Evolutionary conservation across 2,888 invertebrate species (phyloP).

Genomic region (Phalera bucephala): DNA sequence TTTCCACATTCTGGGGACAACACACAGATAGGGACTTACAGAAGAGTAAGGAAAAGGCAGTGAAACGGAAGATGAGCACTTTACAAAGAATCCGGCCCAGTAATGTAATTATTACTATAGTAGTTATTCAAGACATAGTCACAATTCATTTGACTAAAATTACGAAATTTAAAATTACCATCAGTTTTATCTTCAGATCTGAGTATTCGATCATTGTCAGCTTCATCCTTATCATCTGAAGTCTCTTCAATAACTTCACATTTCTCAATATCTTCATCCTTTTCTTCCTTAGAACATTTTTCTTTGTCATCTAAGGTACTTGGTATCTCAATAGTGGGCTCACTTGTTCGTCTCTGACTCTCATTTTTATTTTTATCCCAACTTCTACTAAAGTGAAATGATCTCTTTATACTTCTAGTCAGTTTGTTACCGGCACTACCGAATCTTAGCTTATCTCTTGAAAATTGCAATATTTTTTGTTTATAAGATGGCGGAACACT

Average conservation of each 20-base stretch:
- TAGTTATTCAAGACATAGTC: too few relatives aligned
- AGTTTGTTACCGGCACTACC: constrained; percentile 73
- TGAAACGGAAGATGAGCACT: too few relatives aligned
- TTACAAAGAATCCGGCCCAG: too few relatives aligned
- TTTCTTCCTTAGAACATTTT: constrained; percentile 67
- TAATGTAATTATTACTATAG: too few relatives aligned
- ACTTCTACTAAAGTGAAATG: constrained; percentile 74
- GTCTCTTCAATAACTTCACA: constrained; percentile 71
- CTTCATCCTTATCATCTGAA: constrained; percentile 64
- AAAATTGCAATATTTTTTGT: constrained; percentile 76
- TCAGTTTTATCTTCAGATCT: constrained; percentile 59
- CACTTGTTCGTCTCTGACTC: constrained; percentile 67
- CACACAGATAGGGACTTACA: too few relatives aligned
- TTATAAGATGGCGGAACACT: constrained; percentile 80
- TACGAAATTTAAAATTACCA: too few relatives aligned
- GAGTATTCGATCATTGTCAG: constrained; percentile 63
- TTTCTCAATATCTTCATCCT: constrained; percentile 71
- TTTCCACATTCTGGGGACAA: too few relatives aligned
- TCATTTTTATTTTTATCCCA: constrained; percentile 73
- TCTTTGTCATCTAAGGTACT: constrained; percentile 50
- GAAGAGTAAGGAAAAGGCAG: too few relatives aligned
- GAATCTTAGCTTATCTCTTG: constrained; percentile 73
- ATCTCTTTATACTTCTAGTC: constrained; percentile 76
- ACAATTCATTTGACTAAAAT: too few relatives aligned
- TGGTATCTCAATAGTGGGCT: constrained; percentile 64